A percentile compares a stretch with the other conserved stretches of the same genome.
Conservation (phyloP, 1,140 invertebrate genomes). For the Pissodes strobi region DNA sequence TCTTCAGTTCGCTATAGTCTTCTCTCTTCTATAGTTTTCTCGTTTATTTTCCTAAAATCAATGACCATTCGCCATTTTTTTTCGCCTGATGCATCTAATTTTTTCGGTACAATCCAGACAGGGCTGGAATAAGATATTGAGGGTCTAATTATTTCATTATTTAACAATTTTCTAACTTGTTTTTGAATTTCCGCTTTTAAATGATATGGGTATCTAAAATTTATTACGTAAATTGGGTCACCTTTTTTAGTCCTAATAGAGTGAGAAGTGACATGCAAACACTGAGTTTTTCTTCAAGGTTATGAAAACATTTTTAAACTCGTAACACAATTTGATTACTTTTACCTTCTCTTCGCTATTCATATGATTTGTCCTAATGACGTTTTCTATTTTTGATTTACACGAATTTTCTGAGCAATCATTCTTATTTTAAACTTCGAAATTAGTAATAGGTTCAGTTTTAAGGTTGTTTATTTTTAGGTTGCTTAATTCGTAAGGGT, state of each 20-base stretch:
- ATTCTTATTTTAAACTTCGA: too few species aligned
- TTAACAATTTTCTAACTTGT: slow-evolving; percentile 3
- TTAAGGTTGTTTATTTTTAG: neutral
- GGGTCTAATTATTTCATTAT: neutral
- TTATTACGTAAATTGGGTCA: too few species aligned
- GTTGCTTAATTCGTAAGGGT: slow-evolving; percentile 9
- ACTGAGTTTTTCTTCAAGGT: slow-evolving; percentile 1
- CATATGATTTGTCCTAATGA: slow-evolving; percentile 9
- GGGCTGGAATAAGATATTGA: slow-evolving; percentile 9
- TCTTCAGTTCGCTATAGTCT: slow-evolving; percentile 36
- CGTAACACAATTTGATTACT: slow-evolving; percentile 3
- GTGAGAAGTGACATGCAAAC: slow-evolving; percentile 1
- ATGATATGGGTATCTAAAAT: too few species aligned
- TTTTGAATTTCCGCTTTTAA: slow-evolving; percentile 10
- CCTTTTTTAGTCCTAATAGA: slow-evolving; percentile 11
- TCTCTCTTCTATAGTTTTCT: slow-evolving; percentile 52
- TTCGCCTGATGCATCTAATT: too few species aligned
- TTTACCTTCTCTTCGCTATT: slow-evolving; percentile 18
- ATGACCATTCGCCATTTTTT: slow-evolving; percentile 48
- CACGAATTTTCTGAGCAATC: too few species aligned
- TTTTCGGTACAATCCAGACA: too few species aligned
- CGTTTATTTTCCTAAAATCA: too few species aligned
- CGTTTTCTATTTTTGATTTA: slow-evolving; percentile 6
- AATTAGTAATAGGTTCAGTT: slow-evolving; percentile 3
- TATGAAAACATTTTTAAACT: slow-evolving; percentile 1